Base-by-base conservation (phyloP, 2,113 vertebrate species). In the Mesembrinibis cayennensis region DNA sequence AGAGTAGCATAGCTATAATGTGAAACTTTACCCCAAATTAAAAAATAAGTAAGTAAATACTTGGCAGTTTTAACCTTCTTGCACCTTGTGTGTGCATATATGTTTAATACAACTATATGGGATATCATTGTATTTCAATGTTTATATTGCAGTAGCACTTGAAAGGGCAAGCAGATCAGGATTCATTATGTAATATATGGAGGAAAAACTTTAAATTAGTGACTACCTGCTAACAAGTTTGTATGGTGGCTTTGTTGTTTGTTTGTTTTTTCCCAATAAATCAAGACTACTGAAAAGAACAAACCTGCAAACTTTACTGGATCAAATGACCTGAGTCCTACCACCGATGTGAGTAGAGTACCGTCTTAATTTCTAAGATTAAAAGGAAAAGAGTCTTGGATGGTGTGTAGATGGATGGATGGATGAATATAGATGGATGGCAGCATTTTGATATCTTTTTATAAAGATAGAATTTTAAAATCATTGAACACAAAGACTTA, bases 271-370 rank as follows among this genome's bases (percentile, higher is more conserved):
- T 50, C 16, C 20, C 26, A 42, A 84, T 49, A 93, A 93, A 85
- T 73, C 44, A 96, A 97, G 90, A 32, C 84, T 59, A 30, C 45
- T 6, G 91, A 82, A 74, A 81, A 66, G 45, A 83, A 15, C 76
- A 87, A 80, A 58, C 9, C 86, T 82, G 73, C 52, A 76, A 95
- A 93, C 52, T 61, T 63, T 19, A 89, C 85, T 69, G 88, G 42
- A 82, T 55, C 82, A 67, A 88, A 34, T 73, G 55, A 82, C 38
- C 50, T 42, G 29, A 21, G 7, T 73, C 36, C 56, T 74, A 50
- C 72, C 38, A 72, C 45, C 19, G 26, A 15, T 52, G 96, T 97
- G 62, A 97, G 95, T 96, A 96, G 19, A 93, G 8, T 40, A 32
- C 32, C 6, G 9, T 61, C 56, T 69, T 73, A 3, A 49, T 83